Percentiles rank a stretch among this genome's conserved stretches.
Evolutionary conservation across 2,113 vertebrate species (phyloP).

Genomic region (Gnathonemus echidnorhynchus): DNA sequence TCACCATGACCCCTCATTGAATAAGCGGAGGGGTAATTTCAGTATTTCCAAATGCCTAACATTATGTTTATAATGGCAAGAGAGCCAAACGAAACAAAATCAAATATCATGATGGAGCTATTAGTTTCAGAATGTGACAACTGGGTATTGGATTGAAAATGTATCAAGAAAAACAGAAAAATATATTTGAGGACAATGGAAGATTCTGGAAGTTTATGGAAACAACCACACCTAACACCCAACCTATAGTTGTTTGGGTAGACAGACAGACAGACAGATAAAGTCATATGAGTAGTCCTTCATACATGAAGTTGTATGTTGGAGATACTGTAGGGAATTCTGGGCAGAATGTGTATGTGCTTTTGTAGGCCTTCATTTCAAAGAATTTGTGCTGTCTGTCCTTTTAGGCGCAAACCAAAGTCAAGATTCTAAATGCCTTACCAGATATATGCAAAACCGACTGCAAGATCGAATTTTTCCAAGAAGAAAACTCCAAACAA

Average conservation of each 20-base stretch:
- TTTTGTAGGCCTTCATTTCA: neutral
- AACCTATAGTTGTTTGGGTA: neutral
- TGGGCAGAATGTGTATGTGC: neutral
- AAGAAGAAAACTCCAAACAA: conserved; percentile 48
- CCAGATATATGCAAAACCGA: conserved; percentile 50
- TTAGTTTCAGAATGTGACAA: neutral
- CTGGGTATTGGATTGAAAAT: neutral
- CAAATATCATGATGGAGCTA: neutral
- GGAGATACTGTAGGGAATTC: neutral
- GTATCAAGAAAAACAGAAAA: neutral
- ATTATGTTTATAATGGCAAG: neutral
- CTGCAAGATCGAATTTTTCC: conserved; percentile 58
- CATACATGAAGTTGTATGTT: neutral
- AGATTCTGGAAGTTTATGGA: neutral
- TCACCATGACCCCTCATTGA: neutral
- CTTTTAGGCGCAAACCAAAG: conserved; percentile 46
- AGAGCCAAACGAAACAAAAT: neutral
- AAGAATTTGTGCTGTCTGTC: neutral
- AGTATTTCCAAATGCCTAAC: neutral
- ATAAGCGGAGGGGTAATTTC: neutral
- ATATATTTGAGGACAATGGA: neutral
- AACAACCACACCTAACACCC: neutral
- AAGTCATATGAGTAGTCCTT: neutral
- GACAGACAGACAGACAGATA: neutral
- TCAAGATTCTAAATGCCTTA: conserved; percentile 44